Evolutionary conservation across 1,140 invertebrate species (phyloP).

Genomic region (Tenebrio molitor): DNA sequence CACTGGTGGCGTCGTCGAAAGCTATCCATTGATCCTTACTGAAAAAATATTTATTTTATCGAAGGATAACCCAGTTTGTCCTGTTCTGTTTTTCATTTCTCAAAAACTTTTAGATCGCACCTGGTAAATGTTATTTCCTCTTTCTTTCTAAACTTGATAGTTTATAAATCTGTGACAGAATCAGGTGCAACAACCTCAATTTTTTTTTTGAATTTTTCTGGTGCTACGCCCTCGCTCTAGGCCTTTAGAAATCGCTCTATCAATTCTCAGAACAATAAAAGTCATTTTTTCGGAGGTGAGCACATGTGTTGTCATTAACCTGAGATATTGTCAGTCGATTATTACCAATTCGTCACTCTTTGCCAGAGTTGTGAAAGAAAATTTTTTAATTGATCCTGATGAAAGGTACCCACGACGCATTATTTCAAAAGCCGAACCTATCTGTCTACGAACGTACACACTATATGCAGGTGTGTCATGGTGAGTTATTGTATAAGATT

Average conservation of each 20-base stretch:
- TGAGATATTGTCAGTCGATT: too few relatives aligned
- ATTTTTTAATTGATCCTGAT: slow-evolving; percentile 31
- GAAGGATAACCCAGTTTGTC: too few relatives aligned
- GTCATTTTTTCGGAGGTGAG: too few relatives aligned
- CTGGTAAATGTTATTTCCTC: too few relatives aligned
- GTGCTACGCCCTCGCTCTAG: neutral
- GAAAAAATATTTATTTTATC: too few relatives aligned
- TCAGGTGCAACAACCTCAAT: slow-evolving; percentile 1
- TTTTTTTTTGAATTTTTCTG: neutral
- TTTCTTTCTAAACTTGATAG: neutral
- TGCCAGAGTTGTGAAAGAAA: slow-evolving; percentile 8
- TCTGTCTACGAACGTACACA: neutral
- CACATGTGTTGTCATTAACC: too few relatives aligned
- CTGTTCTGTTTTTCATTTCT: too few relatives aligned
- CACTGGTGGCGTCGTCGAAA: slow-evolving; percentile 80
- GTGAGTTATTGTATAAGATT: slow-evolving; percentile 38
- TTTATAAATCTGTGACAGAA: neutral
- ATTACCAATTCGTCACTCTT: neutral
- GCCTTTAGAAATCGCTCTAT: too few relatives aligned
- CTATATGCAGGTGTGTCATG: slow-evolving; percentile 32
- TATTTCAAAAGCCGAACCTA: slow-evolving; percentile 33
- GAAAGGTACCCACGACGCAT: slow-evolving; percentile 16
- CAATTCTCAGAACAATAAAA: too few relatives aligned
- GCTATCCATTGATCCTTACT: slow-evolving; percentile 81
- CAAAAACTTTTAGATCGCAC: too few relatives aligned